Evolutionary conservation across 2,113 vertebrate genomes (phyloP).

Genomic region (Sminthopsis crassicaudata): DNA sequence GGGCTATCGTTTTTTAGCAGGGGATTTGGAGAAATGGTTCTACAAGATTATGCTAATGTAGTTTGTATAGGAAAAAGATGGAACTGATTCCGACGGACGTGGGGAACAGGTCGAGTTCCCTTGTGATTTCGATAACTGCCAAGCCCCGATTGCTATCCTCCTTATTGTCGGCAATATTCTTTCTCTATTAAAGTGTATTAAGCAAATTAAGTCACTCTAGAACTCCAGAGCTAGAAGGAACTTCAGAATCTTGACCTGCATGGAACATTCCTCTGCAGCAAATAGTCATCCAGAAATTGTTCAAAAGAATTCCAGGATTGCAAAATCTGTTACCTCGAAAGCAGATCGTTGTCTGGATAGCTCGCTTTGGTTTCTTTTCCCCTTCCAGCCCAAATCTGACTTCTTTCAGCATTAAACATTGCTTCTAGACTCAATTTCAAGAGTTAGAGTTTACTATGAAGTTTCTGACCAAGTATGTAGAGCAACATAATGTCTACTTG

Average conservation of each 20-base stretch:
- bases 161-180: background rate
- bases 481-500: background rate
- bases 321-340: slow-evolving; percentile 25
- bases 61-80: slow-evolving; percentile 10
- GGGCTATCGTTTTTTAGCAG: background rate
- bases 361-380: background rate
- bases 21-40: slow-evolving; percentile 33
- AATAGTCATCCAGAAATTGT: background rate
- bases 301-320: slow-evolving; percentile 16
- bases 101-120: slow-evolving; percentile 24
- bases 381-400: background rate
- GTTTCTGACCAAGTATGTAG: background rate
- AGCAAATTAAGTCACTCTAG: background rate
- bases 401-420: background rate
- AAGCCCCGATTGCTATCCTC: background rate
- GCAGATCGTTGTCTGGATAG: background rate
- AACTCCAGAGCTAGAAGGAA: background rate
- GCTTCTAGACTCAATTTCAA: background rate
- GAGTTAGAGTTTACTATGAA: background rate
- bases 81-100: background rate
- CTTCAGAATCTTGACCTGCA: background rate
- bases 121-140: background rate
- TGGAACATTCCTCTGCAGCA: background rate
- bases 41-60: slow-evolving; percentile 25
- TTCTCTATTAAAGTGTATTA: background rate